Evolutionary conservation across 2,113 vertebrate species (phyloP), one percentile per base, ranked within the genome.

Genomic region (Onychorhynchus coronatus): DNA sequence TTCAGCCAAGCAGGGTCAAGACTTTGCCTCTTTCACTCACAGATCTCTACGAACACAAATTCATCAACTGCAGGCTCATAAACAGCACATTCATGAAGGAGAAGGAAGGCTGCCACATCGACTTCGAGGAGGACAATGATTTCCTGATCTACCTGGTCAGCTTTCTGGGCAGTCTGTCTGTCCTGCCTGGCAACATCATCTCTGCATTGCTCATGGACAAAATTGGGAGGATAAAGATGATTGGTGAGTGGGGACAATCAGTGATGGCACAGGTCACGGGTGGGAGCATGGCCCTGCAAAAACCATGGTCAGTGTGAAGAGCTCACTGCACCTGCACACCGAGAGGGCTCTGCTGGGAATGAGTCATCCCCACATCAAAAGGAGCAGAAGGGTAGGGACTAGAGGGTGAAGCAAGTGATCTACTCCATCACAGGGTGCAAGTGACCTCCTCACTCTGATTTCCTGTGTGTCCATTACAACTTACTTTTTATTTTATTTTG

Each of bases 131-230:
- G 88, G 99, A 99, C 77, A 99, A 99, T 0, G 99, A 99, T 97
- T 99, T 99, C 16, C 96, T 99, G 55, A 99, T 99, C 95, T 99
- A 99, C 97, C 96, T 99, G n/a, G 99, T 99, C 97, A 99, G 99
- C 98, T 99, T 99, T 95, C 98, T 99, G 67, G 99, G 99, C 41
- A 99, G 99, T 66, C 97, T 99, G 79, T 99, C 99, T 0, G 99
- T 99, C 85, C 94, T 99, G 91, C 99, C 99, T 0, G 99, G 99
- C 70, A 99, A 99, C 97, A 99, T 99, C 95, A 95, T 99, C 91
- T 99, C 99, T 24, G 99, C 99, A 0, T 82, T 99, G 83, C 98
- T 99, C 89, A 99, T 99, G 99, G 99, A 99, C 90, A 99, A 99
- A 93, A 97, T 99, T 3, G 99, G 99, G 93, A 98, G 99, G 91